Base-by-base conservation (phyloP, 2,797 vertebrate genomes). In the Phataginus tricuspis region DNA sequence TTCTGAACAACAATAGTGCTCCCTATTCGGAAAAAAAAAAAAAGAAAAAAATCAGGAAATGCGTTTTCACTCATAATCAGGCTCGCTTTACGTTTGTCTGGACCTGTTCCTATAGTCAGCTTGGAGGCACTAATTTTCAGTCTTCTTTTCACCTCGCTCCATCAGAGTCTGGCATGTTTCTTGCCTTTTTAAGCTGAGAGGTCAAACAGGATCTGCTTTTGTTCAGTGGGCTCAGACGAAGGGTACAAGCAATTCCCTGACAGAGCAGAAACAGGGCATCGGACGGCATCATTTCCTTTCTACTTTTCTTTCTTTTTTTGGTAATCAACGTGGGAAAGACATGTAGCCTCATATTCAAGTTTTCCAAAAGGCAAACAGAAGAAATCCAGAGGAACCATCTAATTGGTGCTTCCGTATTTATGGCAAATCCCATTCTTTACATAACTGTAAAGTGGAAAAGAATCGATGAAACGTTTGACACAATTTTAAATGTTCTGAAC, bases 1-100 rank as follows among this genome's bases (percentile, higher is more conserved):
- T 98, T 98, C 98, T 98, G 97, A 98, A 97, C 74, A 96, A 98
- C 98, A 98, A 98, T 97, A 98, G 97, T 88, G 87, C 97, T 97
- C 96, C 95, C 94, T 94, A 96, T 92, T 79, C 78, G 19, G 21
- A 77, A 63, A 66, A 87, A 59, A 3, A 3, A 37, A 37, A 37
- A 37, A 37, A 37, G 39, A 63, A 79, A 75, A 72, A 91, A 34
- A 94, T 25, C 93, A 39, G 90, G 90, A 97, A 98, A 98, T 84
- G 96, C 94, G 93, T 93, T 92, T 97, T 97, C 97, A 72, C 96
- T 97, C 80, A 90, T 37, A 37, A 34, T 64, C 29, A 18, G 74
- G 53, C 61, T 11, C 2, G 61, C 78, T 61, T 21, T 68, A 2
- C 31, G 91, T 96, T 96, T 96, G 82, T 92, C 96, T 82, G 91